Evolutionary conservation across 2,888 invertebrate species (phyloP).

Genomic region (Lacanobia wlatinum): DNA sequence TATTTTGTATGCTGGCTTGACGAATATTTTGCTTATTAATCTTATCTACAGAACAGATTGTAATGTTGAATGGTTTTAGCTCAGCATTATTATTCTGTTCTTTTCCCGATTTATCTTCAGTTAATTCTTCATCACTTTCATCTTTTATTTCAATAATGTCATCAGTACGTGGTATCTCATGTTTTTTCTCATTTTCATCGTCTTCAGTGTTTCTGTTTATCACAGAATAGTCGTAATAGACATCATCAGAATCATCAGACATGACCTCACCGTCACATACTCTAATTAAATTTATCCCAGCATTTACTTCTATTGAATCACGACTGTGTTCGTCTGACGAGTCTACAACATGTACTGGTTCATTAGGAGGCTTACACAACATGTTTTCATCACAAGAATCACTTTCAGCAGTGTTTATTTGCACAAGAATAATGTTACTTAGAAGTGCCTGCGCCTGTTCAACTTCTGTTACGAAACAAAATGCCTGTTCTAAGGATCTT

Average conservation of each 20-base stretch:
- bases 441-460: constrained; percentile 76
- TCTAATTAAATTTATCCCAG: neutral
- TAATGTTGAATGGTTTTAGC: neutral
- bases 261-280: neutral
- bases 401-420: constrained; percentile 68
- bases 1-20: too few relatives aligned
- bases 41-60: neutral
- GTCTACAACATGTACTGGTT: constrained; percentile 5
- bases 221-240: too few relatives aligned
- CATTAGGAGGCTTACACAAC: constrained; percentile 19
- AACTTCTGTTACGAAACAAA: constrained; percentile 74
- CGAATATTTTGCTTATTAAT: neutral
- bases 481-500: constrained; percentile 73
- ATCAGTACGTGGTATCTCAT: too few relatives aligned
- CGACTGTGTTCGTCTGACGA: neutral
- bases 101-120: neutral
- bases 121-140: neutral
- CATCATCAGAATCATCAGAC: neutral
- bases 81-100: neutral
- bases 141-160: neutral
- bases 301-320: constrained; percentile 2
- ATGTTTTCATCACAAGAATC: constrained; percentile 55
- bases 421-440: constrained; percentile 60
- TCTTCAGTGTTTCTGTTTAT: too few relatives aligned
- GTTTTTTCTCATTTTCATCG: too few relatives aligned